These are phyloP conservation scores for Heliconius himera DNA, from an alignment of 1,140 invertebrate species.

Conservation along the genomic window DNA sequence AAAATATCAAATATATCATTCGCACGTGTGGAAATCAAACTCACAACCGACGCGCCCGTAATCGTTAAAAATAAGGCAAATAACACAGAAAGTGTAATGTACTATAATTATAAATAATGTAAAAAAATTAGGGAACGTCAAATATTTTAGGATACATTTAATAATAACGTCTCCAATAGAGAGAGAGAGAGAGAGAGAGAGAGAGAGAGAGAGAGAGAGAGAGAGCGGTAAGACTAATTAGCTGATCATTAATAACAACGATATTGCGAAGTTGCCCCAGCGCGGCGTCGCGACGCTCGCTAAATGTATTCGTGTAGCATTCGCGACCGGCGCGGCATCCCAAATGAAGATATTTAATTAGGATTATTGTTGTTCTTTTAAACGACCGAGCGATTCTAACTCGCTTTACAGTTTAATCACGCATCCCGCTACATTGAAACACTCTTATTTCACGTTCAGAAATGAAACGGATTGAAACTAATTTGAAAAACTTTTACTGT, in stretches of 20 bases:
- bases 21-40: too few relatives aligned
- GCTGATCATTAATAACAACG: conserved; percentile 31
- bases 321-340: conserved; percentile 30
- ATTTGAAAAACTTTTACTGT: conserved; percentile 47
- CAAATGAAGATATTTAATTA: conserved; percentile 49
- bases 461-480: conserved; percentile 49
- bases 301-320: conserved; percentile 39
- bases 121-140: too few relatives aligned
- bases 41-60: too few relatives aligned
- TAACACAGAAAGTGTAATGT: too few relatives aligned
- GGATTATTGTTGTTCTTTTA: conserved; percentile 55
- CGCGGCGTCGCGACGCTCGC: conserved; percentile 20
- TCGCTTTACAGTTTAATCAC: conserved; percentile 54
- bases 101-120: too few relatives aligned
- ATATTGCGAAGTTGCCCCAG: conserved; percentile 32
- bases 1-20: too few relatives aligned
- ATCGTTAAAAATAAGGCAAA: too few relatives aligned
- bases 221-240: conserved; percentile 19
- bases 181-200: not conserved
- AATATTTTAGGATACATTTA: not conserved
- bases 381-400: conserved; percentile 35
- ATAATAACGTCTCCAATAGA: conserved; percentile 2
- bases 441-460: conserved; percentile 45
- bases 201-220: not conserved
- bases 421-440: conserved; percentile 51